phyloP scores from a whole-genome alignment of 2,888 invertebrate genomes.

The Fragum fragum region DNA sequence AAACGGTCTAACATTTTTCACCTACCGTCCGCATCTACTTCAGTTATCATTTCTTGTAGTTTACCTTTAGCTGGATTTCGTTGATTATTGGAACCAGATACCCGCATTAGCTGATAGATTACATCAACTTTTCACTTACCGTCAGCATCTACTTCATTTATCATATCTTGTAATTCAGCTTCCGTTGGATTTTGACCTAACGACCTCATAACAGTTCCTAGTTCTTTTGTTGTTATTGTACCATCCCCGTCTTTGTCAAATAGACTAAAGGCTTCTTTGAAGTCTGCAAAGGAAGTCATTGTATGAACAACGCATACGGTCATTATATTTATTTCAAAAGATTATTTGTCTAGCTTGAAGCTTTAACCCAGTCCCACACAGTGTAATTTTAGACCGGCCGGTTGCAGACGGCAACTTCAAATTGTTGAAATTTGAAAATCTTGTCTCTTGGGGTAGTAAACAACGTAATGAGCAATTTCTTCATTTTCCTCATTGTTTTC shows the following conservation, averaged over 20 bases:
- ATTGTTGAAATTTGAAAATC: too few relatives aligned
- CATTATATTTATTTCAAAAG: too few relatives aligned
- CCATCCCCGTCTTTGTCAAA: conserved; percentile 87
- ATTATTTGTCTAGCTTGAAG: too few relatives aligned
- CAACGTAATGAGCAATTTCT: too few relatives aligned
- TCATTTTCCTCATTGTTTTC: too few relatives aligned
- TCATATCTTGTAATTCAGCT: conserved; percentile 89
- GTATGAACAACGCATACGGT: too few relatives aligned
- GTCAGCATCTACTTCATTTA: conserved; percentile 95
- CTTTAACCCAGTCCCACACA: too few relatives aligned
- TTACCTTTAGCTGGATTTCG: neutral
- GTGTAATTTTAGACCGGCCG: too few relatives aligned
- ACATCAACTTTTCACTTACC: conserved; percentile 79
- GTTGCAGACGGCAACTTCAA: too few relatives aligned
- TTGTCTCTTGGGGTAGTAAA: too few relatives aligned
- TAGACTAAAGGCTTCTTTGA: conserved; percentile 15
- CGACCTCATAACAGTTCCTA: conserved; percentile 91
- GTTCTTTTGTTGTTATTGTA: conserved; percentile 99
- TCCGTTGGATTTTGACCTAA: conserved; percentile 2
- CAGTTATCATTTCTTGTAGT: neutral
- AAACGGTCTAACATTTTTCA: too few relatives aligned
- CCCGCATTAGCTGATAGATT: neutral
- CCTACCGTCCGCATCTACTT: neutral
- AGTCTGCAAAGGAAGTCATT: too few relatives aligned
- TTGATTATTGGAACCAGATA: neutral